Conservation (phyloP, 2,797 vertebrate genomes). For the Tapirus indicus region DNA sequence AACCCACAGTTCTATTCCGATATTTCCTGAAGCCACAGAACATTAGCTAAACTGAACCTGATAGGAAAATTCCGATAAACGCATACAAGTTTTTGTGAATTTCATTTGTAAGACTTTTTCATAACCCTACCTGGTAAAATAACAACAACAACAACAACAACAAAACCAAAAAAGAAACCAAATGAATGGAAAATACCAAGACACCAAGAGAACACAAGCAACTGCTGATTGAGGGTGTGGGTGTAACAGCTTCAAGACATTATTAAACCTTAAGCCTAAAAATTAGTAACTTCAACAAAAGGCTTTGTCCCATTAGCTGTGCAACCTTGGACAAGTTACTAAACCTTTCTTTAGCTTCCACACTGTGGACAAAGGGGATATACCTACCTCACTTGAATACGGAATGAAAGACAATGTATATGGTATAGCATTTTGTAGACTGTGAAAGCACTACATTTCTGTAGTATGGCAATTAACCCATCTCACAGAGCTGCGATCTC, state of each 20-base stretch:
- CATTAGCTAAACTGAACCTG: background rate
- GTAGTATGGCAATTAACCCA: background rate
- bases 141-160: background rate
- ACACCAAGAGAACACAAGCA: background rate
- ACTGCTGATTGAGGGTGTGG: background rate
- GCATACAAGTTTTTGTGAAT: background rate
- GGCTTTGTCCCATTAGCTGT: background rate
- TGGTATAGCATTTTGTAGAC: accelerated
- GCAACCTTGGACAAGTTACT: background rate
- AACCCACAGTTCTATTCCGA: background rate
- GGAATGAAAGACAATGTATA: background rate
- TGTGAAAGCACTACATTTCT: background rate
- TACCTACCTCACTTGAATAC: background rate
- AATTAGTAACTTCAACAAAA: background rate
- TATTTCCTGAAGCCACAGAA: background rate
- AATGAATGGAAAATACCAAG: background rate
- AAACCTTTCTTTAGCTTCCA: background rate
- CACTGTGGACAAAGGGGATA: background rate
- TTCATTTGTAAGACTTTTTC: background rate
- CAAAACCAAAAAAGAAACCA: background rate
- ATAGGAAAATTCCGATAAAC: background rate
- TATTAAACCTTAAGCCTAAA: background rate
- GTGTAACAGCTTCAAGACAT: background rate
- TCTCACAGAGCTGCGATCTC: background rate
- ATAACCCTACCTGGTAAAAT: background rate